Conservation (phyloP, 2,888 invertebrate species). For the Oasisia sp. region DNA sequence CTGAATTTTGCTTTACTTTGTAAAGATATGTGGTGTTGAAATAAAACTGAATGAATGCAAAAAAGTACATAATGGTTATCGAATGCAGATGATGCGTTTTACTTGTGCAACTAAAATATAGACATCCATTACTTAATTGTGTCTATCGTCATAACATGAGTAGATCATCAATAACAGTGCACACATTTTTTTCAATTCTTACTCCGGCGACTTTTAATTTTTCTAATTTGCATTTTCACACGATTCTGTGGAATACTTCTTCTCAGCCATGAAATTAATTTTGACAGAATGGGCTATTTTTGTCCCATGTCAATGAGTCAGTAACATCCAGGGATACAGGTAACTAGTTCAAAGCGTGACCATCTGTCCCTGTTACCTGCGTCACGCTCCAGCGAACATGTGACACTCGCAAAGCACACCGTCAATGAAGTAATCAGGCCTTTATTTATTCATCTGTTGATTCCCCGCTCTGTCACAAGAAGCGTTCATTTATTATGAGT, state of each 20-base stretch:
- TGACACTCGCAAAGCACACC: background rate
- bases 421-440: background rate
- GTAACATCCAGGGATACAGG: background rate
- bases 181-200: background rate
- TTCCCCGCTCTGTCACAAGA: background rate
- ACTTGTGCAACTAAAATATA: too few species aligned
- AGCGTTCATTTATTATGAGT: background rate
- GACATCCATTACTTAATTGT: background rate
- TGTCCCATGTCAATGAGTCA: background rate
- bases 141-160: background rate
- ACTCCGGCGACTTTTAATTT: background rate
- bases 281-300: background rate
- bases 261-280: background rate
- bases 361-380: background rate
- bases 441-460: conserved; percentile 17
- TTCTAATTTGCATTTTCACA: background rate
- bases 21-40: too few species aligned
- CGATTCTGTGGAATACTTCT: background rate
- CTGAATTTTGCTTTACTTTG: too few species aligned
- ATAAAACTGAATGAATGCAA: too few species aligned
- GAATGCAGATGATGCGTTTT: too few species aligned
- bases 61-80: too few species aligned
- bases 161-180: background rate
- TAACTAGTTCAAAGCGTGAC: background rate
- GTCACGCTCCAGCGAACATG: background rate